Base-by-base conservation (phyloP, 2,797 vertebrate genomes). In the Myotis daubentonii region DNA sequence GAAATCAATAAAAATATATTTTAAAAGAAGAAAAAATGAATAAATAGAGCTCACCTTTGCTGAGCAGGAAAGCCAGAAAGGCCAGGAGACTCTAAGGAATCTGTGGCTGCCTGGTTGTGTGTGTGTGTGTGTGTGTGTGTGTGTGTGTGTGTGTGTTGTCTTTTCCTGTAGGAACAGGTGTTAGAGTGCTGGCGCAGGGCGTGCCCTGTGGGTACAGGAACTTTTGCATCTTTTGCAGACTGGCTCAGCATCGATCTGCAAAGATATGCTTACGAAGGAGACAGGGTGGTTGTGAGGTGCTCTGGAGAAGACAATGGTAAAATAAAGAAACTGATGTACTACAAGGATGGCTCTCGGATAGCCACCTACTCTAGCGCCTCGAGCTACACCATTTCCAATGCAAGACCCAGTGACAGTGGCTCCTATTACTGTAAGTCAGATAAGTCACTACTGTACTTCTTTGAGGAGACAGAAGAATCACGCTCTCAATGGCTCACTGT, bases 141-240 rank as follows among this genome's bases (percentile, higher is more conserved):
- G 9, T 62, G 2, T 19, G 3, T 2, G 22, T 9, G 38, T 11
- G 36, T 25, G 53, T 19, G 28, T 20, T 36, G 5, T 47, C 86
- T 44, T 17, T 78, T 47, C 5, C 10, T 33, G 28, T 22, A 10
- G 2, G 22, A 68, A 38, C 10, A 53, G 49, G 85, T 30, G 30
- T 28, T 2, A 20, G n/a, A 28, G 44, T 4, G 13, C n/a, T 4
- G 2, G 60, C 53, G 1, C 1, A 6, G 44, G n/a, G 28, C 1
- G 10, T 4, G 17, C 4, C 25, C 8, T 20, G 3, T 6, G 47
- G 41, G 33, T n/a, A 30, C 23, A n/a, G 5, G 38, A 5, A 6
- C 44, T 33, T 87, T 91, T 76, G 57, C 4, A 55, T 89, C 36
- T 36, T 80, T 86, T 70, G 55, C 62, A 95, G 91, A 78, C 75